Evolutionary conservation across 2,888 invertebrate species (phyloP).

Genomic region (Hirtodrosophila confusa): DNA sequence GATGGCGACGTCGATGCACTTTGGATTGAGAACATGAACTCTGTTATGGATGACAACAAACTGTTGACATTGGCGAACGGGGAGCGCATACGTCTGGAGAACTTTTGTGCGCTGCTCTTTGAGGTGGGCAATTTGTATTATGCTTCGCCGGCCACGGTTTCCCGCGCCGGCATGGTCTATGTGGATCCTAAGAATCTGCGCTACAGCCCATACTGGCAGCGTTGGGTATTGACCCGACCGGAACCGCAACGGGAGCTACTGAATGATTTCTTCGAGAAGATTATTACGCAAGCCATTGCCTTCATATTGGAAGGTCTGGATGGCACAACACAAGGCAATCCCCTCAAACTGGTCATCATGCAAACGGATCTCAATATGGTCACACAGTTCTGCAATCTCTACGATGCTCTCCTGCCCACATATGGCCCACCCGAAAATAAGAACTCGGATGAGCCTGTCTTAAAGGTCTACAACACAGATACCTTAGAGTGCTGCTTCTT

Average conservation of each 20-base stretch:
- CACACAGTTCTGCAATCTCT: slow-evolving; percentile 91
- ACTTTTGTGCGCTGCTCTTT: slow-evolving; percentile 92
- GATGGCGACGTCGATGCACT: slow-evolving; percentile 97
- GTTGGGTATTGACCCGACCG: slow-evolving; percentile 88
- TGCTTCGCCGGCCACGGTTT: slow-evolving; percentile 96
- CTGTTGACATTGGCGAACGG: slow-evolving; percentile 95
- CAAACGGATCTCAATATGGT: slow-evolving; percentile 95
- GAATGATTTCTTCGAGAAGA: slow-evolving; percentile 89
- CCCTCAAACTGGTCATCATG: slow-evolving; percentile 91
- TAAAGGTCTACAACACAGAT: slow-evolving; percentile 85
- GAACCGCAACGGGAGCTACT: slow-evolving; percentile 84
- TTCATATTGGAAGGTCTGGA: slow-evolving; percentile 89
- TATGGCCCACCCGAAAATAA: slow-evolving; percentile 83
- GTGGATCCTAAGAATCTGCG: slow-evolving; percentile 96
- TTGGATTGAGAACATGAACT: slow-evolving; percentile 99
- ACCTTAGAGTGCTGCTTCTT: slow-evolving; percentile 90
- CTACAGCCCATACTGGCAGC: slow-evolving; percentile 93
- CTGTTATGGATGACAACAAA: slow-evolving; percentile 98
- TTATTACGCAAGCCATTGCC: slow-evolving; percentile 89
- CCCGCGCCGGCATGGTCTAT: slow-evolving; percentile 96
- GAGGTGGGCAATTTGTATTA: slow-evolving; percentile 95
- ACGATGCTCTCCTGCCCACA: slow-evolving; percentile 88
- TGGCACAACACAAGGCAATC: slow-evolving; percentile 89
- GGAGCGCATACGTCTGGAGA: slow-evolving; percentile 92
- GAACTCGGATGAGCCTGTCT: slow-evolving; percentile 83